These are phyloP conservation scores for Lasioglossum pauxillum DNA, from an alignment of 2,888 invertebrate species.

Conservation along the genomic window DNA sequence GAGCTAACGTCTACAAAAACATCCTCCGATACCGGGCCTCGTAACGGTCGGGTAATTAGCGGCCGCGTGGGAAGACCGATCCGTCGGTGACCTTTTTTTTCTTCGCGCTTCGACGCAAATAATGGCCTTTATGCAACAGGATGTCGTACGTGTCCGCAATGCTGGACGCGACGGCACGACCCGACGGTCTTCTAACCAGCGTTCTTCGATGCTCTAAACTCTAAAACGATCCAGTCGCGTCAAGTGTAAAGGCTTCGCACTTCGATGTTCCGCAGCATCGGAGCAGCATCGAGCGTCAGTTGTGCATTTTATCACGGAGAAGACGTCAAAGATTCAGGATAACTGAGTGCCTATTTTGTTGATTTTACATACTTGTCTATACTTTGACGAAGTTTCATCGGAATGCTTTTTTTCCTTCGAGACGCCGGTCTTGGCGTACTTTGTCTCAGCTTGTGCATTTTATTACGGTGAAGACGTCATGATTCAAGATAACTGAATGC, in stretches of 20 bases:
- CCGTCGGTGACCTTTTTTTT: constrained; percentile 32
- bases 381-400: background rate
- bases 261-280: background rate
- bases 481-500: too few relatives aligned
- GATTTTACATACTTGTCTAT: background rate
- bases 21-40: constrained; percentile 44
- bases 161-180: background rate
- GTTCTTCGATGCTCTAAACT: background rate
- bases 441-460: background rate
- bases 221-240: background rate
- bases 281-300: background rate
- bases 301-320: background rate
- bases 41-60: constrained; percentile 59
- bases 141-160: background rate
- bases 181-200: background rate
- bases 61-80: constrained; percentile 56
- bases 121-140: constrained; percentile 5
- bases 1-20: constrained; percentile 55
- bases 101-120: constrained; percentile 8
- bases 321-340: background rate
- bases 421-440: background rate
- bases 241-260: background rate
- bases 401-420: background rate
- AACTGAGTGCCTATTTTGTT: background rate
- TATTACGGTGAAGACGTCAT: background rate